phyloP scores from a whole-genome alignment of 2,888 invertebrate genomes.

The Oscheius myriophilus region DNA sequence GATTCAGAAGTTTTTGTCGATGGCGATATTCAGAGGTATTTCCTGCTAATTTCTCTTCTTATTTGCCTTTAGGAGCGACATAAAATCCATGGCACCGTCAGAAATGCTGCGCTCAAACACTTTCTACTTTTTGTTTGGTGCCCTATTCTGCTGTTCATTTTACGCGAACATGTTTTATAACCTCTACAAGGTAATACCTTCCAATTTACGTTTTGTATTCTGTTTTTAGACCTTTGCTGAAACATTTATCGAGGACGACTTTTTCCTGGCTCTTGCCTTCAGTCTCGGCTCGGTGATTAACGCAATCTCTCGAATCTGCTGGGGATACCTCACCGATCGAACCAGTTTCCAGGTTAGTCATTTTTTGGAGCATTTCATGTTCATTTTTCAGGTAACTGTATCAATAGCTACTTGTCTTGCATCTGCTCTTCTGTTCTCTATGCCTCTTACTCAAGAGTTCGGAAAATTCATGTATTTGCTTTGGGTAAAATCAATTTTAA shows the following conservation, averaged over 20 bases:
- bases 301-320: constrained; percentile 72
- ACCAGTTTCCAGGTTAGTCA: constrained; percentile 71
- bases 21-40: constrained; percentile 5
- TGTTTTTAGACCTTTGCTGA: constrained; percentile 63
- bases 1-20: constrained; percentile 14
- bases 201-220: neutral
- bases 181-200: constrained; percentile 57
- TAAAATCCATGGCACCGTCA: constrained; percentile 45
- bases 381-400: constrained; percentile 69
- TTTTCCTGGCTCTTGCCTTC: constrained; percentile 73
- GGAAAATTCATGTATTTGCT: constrained; percentile 54
- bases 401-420: constrained; percentile 65
- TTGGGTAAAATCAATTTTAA: constrained; percentile 43
- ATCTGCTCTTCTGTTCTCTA: constrained; percentile 63
- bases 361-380: neutral
- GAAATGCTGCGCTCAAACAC: constrained; percentile 67
- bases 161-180: constrained; percentile 69
- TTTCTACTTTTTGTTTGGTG: constrained; percentile 62
- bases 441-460: constrained; percentile 61
- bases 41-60: neutral
- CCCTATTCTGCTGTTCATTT: constrained; percentile 67
- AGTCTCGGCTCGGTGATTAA: constrained; percentile 74
- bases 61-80: constrained; percentile 10
- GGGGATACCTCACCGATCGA: constrained; percentile 73
- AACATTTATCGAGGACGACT: constrained; percentile 73